Base-by-base conservation (phyloP, 2,113 vertebrate genomes). In the Megalops atlanticus region DNA sequence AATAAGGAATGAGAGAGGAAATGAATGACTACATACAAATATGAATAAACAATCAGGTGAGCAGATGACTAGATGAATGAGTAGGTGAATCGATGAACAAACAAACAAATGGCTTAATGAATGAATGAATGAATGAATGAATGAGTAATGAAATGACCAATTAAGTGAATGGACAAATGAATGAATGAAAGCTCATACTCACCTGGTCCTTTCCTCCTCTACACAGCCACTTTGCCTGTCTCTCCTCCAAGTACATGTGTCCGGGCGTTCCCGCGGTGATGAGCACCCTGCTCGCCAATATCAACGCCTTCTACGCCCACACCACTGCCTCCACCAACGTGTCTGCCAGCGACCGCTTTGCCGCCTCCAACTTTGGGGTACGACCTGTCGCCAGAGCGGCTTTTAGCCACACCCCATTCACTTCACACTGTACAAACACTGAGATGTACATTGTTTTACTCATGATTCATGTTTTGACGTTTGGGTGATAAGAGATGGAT, bases 161-260 rank as follows among this genome's bases (percentile, higher is more conserved):
- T 24, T 24, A 21, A 24, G 52, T 58, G 18, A 58, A 5, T 6
- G 5, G 15, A 58, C 18, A 58, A n/a, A 58, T 58, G 3, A n/a
- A 6, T 45, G 18, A 58, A 49, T 49, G 5, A 16, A 49, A 49
- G 12, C 18, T 4, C 52, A 21, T 58, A n/a, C 24, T 64, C 58
- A 64, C 31, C 2, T 8, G 8, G 58, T n/a, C 58, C 58, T n/a
- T n/a, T 64, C 16, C 49, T 54, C 24, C 35, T 86, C 5, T 75
- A 88, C 86, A 15, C 87, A 99, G 98, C 88, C 97, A 99, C 90
- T 99, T 99, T 91, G 97, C 98, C 11, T 99, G 98, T 91, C 95
- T 99, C 72, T 99, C 98, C 0, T 98, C 98, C 69, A 99, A 99
- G 90, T 99, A 99, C 89, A 99, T 99, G 98, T 99, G 97, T 87